Base-by-base conservation (phyloP, 2,888 invertebrate species). In the Andrena marginata region DNA sequence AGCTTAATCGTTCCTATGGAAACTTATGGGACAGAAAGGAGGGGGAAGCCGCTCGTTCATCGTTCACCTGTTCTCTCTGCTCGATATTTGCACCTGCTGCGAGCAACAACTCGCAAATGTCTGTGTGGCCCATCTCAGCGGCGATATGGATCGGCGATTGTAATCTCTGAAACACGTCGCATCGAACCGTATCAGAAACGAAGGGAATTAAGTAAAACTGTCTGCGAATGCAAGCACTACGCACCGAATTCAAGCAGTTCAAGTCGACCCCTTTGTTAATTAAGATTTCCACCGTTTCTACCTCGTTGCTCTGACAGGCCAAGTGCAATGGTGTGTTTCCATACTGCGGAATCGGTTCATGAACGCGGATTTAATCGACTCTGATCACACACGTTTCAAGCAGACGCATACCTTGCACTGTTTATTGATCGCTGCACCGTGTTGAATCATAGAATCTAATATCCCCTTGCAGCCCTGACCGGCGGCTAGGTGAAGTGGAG, bases 81-180 rank as follows among this genome's bases (percentile, higher is more conserved):
- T 97, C 96, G 29, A 96, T 95, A 91, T 97, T 96, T 79, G 96
- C 97, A 0, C 96, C 97, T 90, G 95, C 95, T 60, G 95, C 95
- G 20, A 96, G 94, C 71, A 96, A 94, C 49, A 96, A 93, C 90
- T 96, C 93, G 93, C 97, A 94, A 90, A 97, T 93, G 93, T 96
- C 96, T 13, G 95, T 95, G 93, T 96, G 95, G 51, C 97, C 97
- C 93, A 96, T 95, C 91, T 96, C 96, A 0, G 97, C 97, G 0
- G 97, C 97, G 73, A 97, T 96, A 93, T 97, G 97, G 89, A 98
- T 96, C 0, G 98, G 97, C 0, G 97, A 97, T 91, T 97, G 97
- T 0, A 96, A 94, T 94, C 96, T 96, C 97, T 97, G 93, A 20
- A 88, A 87, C 49, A 77, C 23, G 68, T 35, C 8, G 29, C 56